Evolutionary conservation across 2,113 vertebrate species (phyloP).

Genomic region (Cebus imitator): DNA sequence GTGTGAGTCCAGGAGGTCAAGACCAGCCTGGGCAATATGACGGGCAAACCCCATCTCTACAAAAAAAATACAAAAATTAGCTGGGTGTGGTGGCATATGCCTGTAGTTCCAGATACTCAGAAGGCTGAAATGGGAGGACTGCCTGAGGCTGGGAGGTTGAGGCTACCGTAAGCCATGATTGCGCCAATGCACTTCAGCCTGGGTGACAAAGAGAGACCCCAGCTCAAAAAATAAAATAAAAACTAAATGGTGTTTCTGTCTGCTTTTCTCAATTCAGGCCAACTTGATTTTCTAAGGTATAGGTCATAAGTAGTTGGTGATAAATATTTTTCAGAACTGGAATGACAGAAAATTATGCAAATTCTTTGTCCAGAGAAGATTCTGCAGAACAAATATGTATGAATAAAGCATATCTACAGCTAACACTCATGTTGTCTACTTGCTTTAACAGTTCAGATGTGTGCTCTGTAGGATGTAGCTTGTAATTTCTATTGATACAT

Average conservation of each 20-base stretch:
- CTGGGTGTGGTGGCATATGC: too few species aligned
- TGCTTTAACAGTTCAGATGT: not conserved
- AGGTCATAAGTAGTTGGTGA: not conserved
- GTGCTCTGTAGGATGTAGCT: not conserved
- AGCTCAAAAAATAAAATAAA: too few species aligned
- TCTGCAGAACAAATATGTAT: not conserved
- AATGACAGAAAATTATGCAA: not conserved
- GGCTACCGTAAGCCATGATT: too few species aligned
- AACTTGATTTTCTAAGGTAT: not conserved
- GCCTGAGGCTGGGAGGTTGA: too few species aligned
- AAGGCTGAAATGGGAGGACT: too few species aligned
- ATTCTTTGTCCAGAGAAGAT: not conserved
- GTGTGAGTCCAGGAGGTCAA: too few species aligned
- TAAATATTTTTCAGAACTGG: not conserved
- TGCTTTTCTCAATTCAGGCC: not conserved
- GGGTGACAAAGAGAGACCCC: too few species aligned
- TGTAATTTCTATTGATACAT: not conserved
- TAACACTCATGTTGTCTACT: not conserved
- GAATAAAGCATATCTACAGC: not conserved
- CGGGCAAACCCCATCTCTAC: too few species aligned
- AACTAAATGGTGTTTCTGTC: not conserved
- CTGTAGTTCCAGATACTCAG: too few species aligned
- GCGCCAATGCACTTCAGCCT: too few species aligned
- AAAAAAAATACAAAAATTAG: too few species aligned
- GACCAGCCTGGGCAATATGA: too few species aligned